Percentiles rank a stretch among this genome's conserved stretches.
Conservation (phyloP, 2,888 invertebrate species). For the Pegoplata infirma region DNA sequence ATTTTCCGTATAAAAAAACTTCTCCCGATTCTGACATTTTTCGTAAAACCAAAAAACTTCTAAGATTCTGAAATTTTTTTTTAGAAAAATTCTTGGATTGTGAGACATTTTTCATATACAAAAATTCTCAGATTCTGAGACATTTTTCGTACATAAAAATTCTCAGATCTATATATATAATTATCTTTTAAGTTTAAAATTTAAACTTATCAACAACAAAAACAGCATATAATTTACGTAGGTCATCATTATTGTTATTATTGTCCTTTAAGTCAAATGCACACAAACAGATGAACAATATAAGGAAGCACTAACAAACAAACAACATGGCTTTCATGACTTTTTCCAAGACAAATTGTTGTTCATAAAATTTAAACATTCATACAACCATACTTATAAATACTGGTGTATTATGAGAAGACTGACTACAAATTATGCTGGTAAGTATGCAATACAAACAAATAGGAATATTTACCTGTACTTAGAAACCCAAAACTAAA, state of each 20-base stretch:
- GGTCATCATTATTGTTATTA: conserved; percentile 32
- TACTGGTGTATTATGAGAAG: background rate
- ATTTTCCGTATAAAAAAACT: too few species aligned
- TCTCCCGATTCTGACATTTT: too few species aligned
- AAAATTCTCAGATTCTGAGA: too few species aligned
- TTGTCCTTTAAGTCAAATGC: conserved; percentile 48
- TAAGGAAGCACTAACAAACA: background rate
- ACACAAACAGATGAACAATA: conserved; percentile 4
- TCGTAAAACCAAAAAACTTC: too few species aligned
- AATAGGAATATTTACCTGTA: conserved; percentile 30
- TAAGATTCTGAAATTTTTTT: too few species aligned
- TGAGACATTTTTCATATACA: too few species aligned
- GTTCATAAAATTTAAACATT: background rate
- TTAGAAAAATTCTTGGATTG: too few species aligned
- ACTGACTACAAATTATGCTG: background rate
- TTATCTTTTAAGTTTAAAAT: background rate
- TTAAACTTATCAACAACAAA: background rate
- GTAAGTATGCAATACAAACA: background rate
- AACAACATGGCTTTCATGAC: conserved; percentile 36
- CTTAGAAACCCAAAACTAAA: conserved; percentile 23
- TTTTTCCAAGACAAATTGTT: conserved; percentile 45
- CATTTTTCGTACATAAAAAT: too few species aligned
- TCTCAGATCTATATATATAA: background rate
- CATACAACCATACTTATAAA: too few species aligned
- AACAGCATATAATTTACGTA: conserved; percentile 15